These are phyloP conservation scores for Sericinus montela DNA, from an alignment of 2,888 invertebrate species.

Conservation along the genomic window DNA sequence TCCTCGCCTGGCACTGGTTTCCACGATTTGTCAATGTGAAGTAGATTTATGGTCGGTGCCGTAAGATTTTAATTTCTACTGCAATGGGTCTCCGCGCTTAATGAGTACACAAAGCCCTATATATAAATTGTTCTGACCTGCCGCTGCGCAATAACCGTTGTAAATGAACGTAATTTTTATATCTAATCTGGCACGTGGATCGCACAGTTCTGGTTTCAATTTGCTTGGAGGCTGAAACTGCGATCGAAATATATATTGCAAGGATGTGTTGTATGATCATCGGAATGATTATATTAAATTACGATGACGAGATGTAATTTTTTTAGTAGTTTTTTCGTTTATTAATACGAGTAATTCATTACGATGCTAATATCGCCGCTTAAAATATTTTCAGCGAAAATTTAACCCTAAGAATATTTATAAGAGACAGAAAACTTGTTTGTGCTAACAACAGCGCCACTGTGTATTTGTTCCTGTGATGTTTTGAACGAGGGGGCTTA, in stretches of 20 bases:
- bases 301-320: too few relatives aligned
- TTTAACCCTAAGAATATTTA: neutral
- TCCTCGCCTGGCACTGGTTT: neutral
- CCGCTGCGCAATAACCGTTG: slow-evolving; percentile 31
- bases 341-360: too few relatives aligned
- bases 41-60: neutral
- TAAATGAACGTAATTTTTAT: slow-evolving; percentile 28
- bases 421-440: slow-evolving; percentile 1
- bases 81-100: slow-evolving; percentile 10
- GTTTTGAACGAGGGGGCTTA: slow-evolving; percentile 41
- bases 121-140: slow-evolving; percentile 29
- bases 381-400: too few relatives aligned
- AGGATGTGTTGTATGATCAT: too few relatives aligned
- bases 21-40: neutral
- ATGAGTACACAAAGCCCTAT: slow-evolving; percentile 21
- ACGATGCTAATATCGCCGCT: too few relatives aligned
- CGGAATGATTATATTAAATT: too few relatives aligned
- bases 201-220: slow-evolving; percentile 1
- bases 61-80: slow-evolving; percentile 21
- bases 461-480: slow-evolving; percentile 20
- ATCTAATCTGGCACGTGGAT: slow-evolving; percentile 27
- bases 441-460: slow-evolving; percentile 1
- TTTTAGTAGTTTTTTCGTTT: too few relatives aligned
- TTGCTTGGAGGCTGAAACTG: neutral
- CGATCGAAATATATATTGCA: slow-evolving; percentile 4